Conservation (phyloP, 2,888 invertebrate species). For the Xylota segnis region DNA sequence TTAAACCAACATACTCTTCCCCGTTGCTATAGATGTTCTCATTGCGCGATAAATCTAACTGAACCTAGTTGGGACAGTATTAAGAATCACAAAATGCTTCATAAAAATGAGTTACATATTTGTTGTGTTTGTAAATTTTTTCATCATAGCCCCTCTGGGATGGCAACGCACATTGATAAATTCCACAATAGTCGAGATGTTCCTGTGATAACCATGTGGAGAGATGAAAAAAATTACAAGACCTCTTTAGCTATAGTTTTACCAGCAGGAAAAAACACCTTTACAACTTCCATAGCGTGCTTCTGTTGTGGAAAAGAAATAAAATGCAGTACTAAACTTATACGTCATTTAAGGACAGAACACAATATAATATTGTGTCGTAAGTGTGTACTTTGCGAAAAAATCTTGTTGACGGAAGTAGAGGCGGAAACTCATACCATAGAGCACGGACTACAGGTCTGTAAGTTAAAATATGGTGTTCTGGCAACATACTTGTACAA, state of each 20-base stretch:
- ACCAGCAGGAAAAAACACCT: conserved; percentile 16
- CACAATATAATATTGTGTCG: conserved; percentile 38
- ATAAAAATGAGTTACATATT: conserved; percentile 16
- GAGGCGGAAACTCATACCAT: conserved; percentile 33
- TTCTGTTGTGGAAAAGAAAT: conserved; percentile 46
- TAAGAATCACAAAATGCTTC: conserved; percentile 54
- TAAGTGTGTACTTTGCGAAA: conserved; percentile 48
- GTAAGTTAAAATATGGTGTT: conserved; percentile 40
- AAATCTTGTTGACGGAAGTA: conserved; percentile 21
- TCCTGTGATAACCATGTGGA: conserved; percentile 43
- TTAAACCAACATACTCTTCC: conserved; percentile 42
- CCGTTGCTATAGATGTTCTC: conserved; percentile 20
- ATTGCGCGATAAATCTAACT: conserved; percentile 9
- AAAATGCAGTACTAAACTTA: background rate
- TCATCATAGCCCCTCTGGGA: conserved; percentile 18
- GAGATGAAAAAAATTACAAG: conserved; percentile 19
- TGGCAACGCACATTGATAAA: conserved; percentile 41
- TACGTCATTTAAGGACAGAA: conserved; percentile 37
- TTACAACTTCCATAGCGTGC: conserved; percentile 34
- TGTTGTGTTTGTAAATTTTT: conserved; percentile 66
- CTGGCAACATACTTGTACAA: conserved; percentile 13
- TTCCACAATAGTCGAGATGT: conserved; percentile 63
- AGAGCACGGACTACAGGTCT: conserved; percentile 14
- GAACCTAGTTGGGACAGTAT: conserved; percentile 40
- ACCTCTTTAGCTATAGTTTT: conserved; percentile 40